A percentile compares a stretch with the other conserved stretches of the same genome.
Evolutionary conservation across 2,888 invertebrate genomes (phyloP).

Genomic region (Dryococelus australis): DNA sequence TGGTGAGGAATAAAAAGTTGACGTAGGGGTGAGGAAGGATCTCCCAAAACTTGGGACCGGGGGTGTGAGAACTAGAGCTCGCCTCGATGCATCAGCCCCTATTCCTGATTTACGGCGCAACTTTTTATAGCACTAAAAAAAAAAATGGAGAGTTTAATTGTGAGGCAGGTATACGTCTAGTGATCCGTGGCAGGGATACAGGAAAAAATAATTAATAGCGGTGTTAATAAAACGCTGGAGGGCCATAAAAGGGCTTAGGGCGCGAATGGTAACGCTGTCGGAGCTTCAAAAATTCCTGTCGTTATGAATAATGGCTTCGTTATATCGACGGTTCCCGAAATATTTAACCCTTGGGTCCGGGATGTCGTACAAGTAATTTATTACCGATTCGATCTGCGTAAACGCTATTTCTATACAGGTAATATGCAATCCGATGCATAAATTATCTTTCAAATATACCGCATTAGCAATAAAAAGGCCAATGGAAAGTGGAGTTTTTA

Average conservation of each 20-base stretch:
- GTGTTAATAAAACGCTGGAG: not conserved
- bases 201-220: not conserved
- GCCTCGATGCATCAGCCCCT: not conserved
- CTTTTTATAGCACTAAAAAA: not conserved
- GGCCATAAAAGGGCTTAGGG: not conserved
- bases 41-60: not conserved
- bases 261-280: not conserved
- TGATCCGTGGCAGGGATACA: not conserved
- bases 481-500: too few species aligned
- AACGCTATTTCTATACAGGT: too few species aligned
- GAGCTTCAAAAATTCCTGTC: not conserved
- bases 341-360: too few species aligned
- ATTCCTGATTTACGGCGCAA: not conserved
- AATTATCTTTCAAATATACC: too few species aligned
- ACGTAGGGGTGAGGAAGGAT: not conserved
- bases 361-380: too few species aligned
- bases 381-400: too few species aligned
- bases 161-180: not conserved
- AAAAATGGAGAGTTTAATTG: not conserved
- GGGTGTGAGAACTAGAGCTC: slow-evolving; percentile 2
- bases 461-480: too few species aligned
- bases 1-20: not conserved
- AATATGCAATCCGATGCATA: too few species aligned
- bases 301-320: not conserved
- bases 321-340: not conserved